Evolutionary conservation across 2,113 vertebrate species (phyloP), one percentile per base, ranked within the genome.

Genomic region (Piaya cayana): DNA sequence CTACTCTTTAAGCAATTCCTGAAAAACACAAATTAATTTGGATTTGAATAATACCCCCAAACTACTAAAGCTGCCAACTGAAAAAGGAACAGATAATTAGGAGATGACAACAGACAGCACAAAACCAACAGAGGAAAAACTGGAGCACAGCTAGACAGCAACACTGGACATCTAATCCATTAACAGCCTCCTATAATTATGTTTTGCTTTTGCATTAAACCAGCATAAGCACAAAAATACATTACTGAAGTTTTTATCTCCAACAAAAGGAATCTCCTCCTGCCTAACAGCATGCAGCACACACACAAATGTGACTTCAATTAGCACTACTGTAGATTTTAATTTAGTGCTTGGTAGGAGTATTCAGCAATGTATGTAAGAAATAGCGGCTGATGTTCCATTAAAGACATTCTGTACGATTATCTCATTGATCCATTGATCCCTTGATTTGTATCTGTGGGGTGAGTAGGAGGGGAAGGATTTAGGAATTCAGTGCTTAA

Each of bases 21-120:
- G 85, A 90, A 96, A 86, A 95, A 94, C 82, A 92, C 86, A 91
- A 90, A 95, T 96, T 95, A 91, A 96, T 97, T 96, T 98, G 89
- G 67, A 81, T 92, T 95, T 93, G 81, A 84, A 94, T 86, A 96
- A 95, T 95, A 85, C 59, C 77, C 75, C 88, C 68, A 63, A 96
- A 97, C 70, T 82, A 58, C 91, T 90, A 88, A 95, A 90, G 82
- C 92, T 95, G 68, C 94, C 96, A 95, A 72, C 86, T 71, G 84
- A 87, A 94, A 95, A 96, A 81, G 75, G 90, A 97, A 79, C 75
- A 93, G 95, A 90, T 96, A 82, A 97, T 96, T 96, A 96, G 93
- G 95, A 94, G 94, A 88, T 88, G 94, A 87, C 58, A 90, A 92
- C 87, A 96, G 71, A 63, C 50, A 90, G 72, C 78, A 52, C 59